Percentiles rank a stretch among this genome's conserved stretches.
Evolutionary conservation across 2,113 vertebrate genomes (phyloP).

Genomic region (Mastomys natalensis): DNA sequence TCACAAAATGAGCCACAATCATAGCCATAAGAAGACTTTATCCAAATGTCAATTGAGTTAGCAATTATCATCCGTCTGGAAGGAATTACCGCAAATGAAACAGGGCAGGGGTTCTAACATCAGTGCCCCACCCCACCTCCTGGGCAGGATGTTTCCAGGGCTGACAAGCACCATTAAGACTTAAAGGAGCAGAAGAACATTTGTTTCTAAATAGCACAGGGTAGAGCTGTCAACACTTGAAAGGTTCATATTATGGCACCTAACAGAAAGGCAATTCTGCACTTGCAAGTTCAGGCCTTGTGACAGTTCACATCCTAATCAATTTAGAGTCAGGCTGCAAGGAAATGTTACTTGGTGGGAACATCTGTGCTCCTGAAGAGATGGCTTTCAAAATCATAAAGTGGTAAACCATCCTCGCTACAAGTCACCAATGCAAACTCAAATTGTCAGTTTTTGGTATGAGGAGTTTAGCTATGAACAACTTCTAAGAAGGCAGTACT

Average conservation of each 20-base stretch:
- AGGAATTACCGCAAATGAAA: conserved; percentile 54
- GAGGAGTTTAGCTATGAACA: conserved; percentile 37
- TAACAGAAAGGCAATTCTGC: conserved; percentile 36
- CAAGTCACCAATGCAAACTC: conserved; percentile 3
- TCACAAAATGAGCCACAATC: conserved; percentile 55
- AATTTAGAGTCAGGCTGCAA: conserved; percentile 73
- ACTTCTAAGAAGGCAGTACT: conserved; percentile 25
- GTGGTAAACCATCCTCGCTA: conserved; percentile 21
- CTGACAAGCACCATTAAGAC: conserved; percentile 24
- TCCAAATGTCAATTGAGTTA: conserved; percentile 53
- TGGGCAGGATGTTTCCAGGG: conserved; percentile 39
- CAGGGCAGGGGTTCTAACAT: neutral
- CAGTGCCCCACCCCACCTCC: neutral
- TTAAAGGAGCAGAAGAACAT: neutral
- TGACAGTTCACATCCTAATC: conserved; percentile 62
- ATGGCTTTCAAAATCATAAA: conserved; percentile 40
- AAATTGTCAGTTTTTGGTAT: conserved; percentile 36
- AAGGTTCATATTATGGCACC: conserved; percentile 40
- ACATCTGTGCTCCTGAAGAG: neutral
- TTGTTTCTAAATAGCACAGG: conserved; percentile 35
- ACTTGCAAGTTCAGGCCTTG: conserved; percentile 65
- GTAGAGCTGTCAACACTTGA: conserved; percentile 1
- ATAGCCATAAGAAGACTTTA: conserved; percentile 3
- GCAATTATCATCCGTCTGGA: conserved; percentile 37
- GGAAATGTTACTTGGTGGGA: conserved; percentile 60